phyloP scores from a whole-genome alignment of 2,797 vertebrate species.

The Onychomys arenicola region DNA sequence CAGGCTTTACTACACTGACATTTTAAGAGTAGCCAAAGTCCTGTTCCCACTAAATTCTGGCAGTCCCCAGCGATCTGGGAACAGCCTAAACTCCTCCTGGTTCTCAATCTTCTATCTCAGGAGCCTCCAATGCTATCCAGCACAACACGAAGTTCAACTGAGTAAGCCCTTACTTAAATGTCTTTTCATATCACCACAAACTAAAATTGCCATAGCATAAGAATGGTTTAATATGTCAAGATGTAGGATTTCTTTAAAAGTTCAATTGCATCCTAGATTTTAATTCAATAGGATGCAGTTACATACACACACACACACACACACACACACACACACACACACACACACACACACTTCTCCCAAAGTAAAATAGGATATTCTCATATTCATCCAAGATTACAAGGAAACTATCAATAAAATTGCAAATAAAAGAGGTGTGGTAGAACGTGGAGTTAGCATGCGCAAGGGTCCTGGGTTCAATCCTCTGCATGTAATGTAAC shows the following conservation, averaged over 20 bases:
- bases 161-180: constrained; percentile 18
- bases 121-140: constrained; percentile 36
- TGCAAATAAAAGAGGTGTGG: background rate
- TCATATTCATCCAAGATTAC: constrained; percentile 22
- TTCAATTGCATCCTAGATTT: background rate
- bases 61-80: constrained; percentile 59
- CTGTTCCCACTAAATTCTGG: constrained; percentile 80
- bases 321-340: background rate
- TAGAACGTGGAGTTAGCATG: background rate
- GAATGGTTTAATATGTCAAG: background rate
- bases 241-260: background rate
- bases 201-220: constrained; percentile 36
- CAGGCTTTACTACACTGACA: constrained; percentile 78
- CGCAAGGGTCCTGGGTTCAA: background rate
- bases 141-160: background rate
- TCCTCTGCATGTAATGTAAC: background rate
- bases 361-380: constrained; percentile 41
- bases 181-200: constrained; percentile 44
- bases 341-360: background rate
- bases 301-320: background rate
- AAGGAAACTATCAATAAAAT: constrained; percentile 27
- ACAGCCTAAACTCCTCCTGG: constrained; percentile 68
- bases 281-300: background rate
- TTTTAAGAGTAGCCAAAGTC: constrained; percentile 81
- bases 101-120: constrained; percentile 52